phyloP scores from a whole-genome alignment of 2,113 vertebrate species.

The Zootoca vivipara region DNA sequence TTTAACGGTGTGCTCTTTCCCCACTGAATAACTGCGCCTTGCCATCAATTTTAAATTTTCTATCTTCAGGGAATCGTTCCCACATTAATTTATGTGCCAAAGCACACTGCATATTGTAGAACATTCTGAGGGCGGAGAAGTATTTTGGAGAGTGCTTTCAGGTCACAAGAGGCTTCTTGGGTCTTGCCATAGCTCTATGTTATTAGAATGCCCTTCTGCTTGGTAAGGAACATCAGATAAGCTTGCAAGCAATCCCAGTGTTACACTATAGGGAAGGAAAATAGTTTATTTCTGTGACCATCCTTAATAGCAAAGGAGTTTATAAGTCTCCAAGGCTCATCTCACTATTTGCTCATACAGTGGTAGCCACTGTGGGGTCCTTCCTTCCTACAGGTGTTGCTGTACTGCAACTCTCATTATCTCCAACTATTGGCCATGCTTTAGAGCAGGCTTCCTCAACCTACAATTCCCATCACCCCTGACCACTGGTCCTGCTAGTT shows the following conservation, averaged over 20 bases:
- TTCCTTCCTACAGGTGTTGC: background rate
- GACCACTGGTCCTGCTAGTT: too few species aligned
- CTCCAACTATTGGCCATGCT: too few species aligned
- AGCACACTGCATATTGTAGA: too few species aligned
- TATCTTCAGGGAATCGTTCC: background rate
- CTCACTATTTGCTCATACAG: too few species aligned
- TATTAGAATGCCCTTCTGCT: background rate
- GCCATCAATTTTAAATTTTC: background rate
- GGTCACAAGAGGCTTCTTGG: too few species aligned
- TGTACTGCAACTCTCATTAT: too few species aligned
- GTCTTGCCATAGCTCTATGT: too few species aligned
- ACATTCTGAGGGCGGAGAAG: background rate
- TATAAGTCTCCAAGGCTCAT: background rate
- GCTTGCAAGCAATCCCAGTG: background rate
- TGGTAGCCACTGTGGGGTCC: too few species aligned
- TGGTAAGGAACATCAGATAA: background rate
- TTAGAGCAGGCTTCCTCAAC: too few species aligned
- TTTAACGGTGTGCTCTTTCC: background rate
- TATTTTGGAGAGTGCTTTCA: background rate
- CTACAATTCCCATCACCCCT: too few species aligned
- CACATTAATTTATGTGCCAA: background rate
- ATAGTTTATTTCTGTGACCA: background rate
- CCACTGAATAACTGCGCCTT: background rate
- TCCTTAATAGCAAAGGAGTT: background rate
- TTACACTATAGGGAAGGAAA: background rate